Evolutionary conservation across 2,113 vertebrate genomes (phyloP).

Genomic region (Engraulis encrasicolus): DNA sequence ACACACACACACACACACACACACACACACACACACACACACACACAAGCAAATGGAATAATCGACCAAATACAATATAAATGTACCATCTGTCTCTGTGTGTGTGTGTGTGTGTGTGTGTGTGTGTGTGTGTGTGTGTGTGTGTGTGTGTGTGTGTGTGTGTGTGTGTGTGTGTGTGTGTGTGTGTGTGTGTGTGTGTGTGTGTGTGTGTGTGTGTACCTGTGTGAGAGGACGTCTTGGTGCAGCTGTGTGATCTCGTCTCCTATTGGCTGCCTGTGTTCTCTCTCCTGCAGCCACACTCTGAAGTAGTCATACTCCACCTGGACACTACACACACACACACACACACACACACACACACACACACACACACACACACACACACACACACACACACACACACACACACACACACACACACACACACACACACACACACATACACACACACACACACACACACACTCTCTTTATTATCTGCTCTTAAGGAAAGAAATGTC

Average conservation of each 20-base stretch:
- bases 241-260: conserved; percentile 58
- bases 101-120: neutral
- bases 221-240: conserved; percentile 67
- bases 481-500: too few relatives aligned
- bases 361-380: neutral
- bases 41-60: too few relatives aligned
- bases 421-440: too few relatives aligned
- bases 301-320: conserved; percentile 64
- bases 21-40: too few relatives aligned
- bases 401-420: neutral
- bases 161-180: neutral
- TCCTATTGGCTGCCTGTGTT: conserved; percentile 53
- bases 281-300: conserved; percentile 70
- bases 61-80: too few relatives aligned
- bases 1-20: too few relatives aligned
- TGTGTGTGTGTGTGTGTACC: conserved; percentile 54
- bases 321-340: conserved; percentile 63
- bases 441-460: too few relatives aligned
- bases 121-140: neutral
- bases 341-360: neutral
- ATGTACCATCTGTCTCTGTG: neutral
- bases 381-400: neutral
- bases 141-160: neutral
- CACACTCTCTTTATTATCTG: too few relatives aligned
- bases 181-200: neutral